Evolutionary conservation across 2,888 invertebrate species (phyloP), one percentile per base, ranked within the genome.

Genomic region (Diogma glabrata): DNA sequence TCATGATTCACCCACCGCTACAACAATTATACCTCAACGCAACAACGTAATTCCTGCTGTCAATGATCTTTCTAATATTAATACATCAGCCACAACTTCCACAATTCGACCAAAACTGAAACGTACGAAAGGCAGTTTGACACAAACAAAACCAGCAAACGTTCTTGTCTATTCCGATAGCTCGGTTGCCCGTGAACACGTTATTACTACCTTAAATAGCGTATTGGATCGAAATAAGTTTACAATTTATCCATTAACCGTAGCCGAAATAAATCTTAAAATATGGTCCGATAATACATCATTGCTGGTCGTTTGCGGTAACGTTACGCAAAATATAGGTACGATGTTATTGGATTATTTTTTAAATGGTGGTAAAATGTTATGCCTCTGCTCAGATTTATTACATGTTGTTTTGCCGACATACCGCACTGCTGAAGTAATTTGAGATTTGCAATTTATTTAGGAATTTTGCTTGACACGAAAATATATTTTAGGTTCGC

Each of bases 91-190:
- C 12, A 5, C 19, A 28, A 47, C 17, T 30, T 10, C 28, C 14
- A 12, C 28, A 30, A 26, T 19, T 17, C 47, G 64, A 19, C 65
- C 68, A 2, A 59, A 61, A 50, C 55, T 69, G 50, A 62, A 60
- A 20, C 63, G 69, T 3, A 64, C 62, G 33, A 69, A 69, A 55
- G 61, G 65, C 50, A 66, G 63, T 50, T 51, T 66, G 16, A 61
- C 57, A 19, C 62, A 64, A 60, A 72, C 75, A 3, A 87, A 87
- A 66, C 87, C 88, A 46, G 84, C 86, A 3, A 88, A 87, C 71
- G 78, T 89, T 60, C 72, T 89, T 54, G 84, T 89, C 57, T 88
- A 84, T 67, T 84, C 87, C 3, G 88, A 89, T 66, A 87, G 85
- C 66, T 66, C 77, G 52, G 78, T 78, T 22, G 81, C 85, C 45